Conservation (phyloP, 2,888 invertebrate species). For the Pseudanteris insignis region DNA sequence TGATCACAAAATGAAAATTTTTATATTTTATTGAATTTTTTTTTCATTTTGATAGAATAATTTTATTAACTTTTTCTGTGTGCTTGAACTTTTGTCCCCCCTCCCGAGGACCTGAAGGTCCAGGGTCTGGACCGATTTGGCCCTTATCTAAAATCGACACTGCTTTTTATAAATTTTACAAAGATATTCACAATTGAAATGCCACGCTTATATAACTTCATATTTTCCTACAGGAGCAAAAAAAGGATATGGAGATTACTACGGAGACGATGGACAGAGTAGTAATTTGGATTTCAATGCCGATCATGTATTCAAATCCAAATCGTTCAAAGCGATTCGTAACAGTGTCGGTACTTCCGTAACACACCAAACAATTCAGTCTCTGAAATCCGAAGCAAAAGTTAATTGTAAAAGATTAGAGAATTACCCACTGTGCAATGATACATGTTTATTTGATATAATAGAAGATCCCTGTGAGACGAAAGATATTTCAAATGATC, state of each 20-base stretch:
- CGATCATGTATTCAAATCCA: slow-evolving; percentile 47
- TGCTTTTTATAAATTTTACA: too few relatives aligned
- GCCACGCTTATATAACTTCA: too few relatives aligned
- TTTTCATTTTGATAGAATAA: too few relatives aligned
- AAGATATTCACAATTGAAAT: too few relatives aligned
- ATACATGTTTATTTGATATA: slow-evolving; percentile 56
- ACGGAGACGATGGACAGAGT: slow-evolving; percentile 50
- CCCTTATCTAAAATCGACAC: too few relatives aligned
- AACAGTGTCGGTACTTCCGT: slow-evolving; percentile 6
- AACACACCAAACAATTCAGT: slow-evolving; percentile 14
- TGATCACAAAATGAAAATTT: too few relatives aligned
- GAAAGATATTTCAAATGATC: slow-evolving; percentile 51
- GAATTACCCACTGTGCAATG: slow-evolving; percentile 46
- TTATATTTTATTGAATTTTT: too few relatives aligned
- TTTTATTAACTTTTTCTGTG: too few relatives aligned
- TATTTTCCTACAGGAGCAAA: slow-evolving; percentile 49
- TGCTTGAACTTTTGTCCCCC: too few relatives aligned
- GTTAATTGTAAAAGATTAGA: slow-evolving; percentile 47
- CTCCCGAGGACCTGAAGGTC: too few relatives aligned
- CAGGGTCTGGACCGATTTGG: too few relatives aligned
- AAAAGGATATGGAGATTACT: slow-evolving; percentile 45
- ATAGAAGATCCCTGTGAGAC: slow-evolving; percentile 58
- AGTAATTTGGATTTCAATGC: slow-evolving; percentile 51
- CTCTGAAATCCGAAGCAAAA: slow-evolving; percentile 43
- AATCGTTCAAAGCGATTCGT: slow-evolving; percentile 48